Conservation (phyloP, 2,888 invertebrate species). For the Netelia virgata region DNA sequence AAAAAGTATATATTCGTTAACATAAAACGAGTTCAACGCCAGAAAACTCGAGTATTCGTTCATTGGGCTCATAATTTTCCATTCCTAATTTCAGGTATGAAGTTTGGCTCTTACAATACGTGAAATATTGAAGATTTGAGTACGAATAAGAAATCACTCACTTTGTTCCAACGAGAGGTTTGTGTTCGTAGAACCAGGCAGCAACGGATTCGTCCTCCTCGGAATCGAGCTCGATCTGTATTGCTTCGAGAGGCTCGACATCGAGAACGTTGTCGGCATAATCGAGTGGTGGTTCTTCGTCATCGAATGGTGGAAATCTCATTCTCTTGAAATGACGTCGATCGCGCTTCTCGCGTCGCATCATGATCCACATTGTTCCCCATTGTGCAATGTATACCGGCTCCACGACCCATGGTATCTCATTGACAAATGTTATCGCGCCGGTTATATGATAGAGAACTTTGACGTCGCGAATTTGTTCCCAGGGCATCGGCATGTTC, state of each 20-base stretch:
- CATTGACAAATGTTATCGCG: constrained; percentile 99
- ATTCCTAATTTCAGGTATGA: not conserved
- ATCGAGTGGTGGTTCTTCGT: constrained; percentile 99
- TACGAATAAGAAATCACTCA: constrained; percentile 83
- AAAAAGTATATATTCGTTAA: too few species aligned
- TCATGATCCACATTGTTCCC: constrained; percentile 99
- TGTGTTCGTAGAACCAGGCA: constrained; percentile 99
- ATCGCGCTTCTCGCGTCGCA: constrained; percentile 99
- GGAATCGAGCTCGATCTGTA: constrained; percentile 98
- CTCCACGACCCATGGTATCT: constrained; percentile 99
- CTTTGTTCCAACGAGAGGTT: constrained; percentile 96
- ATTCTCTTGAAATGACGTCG: constrained; percentile 99
- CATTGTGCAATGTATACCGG: constrained; percentile 99
- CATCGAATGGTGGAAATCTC: constrained; percentile 99
- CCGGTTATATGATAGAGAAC: constrained; percentile 99
- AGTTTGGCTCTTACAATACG: too few species aligned
- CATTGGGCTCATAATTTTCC: not conserved
- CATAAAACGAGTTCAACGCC: too few species aligned
- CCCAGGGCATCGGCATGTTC: constrained; percentile 99
- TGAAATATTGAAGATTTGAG: not conserved
- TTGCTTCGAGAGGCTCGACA: constrained; percentile 99
- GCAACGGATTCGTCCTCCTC: constrained; percentile 96
- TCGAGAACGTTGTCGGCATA: constrained; percentile 99
- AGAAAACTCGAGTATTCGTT: too few species aligned
- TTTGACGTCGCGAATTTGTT: constrained; percentile 99